These are phyloP conservation scores for Climacteris rufus DNA, from an alignment of 2,113 vertebrate species.

Conservation along the genomic window DNA sequence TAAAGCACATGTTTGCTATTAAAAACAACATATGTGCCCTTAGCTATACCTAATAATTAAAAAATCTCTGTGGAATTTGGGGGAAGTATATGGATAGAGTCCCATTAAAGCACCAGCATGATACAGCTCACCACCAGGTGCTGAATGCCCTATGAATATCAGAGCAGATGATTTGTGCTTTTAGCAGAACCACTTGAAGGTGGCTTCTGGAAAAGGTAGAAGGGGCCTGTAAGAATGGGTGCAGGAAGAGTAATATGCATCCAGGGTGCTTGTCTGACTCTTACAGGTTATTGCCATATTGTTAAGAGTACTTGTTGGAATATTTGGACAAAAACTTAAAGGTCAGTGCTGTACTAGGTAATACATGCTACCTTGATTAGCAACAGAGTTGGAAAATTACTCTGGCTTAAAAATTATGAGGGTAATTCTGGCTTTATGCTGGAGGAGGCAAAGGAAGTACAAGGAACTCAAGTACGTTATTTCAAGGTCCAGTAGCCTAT, in stretches of 20 bases:
- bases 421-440: not conserved
- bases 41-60: not conserved
- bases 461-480: not conserved
- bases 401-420: not conserved
- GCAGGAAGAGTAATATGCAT: rapidly evolving
- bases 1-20: not conserved
- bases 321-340: not conserved
- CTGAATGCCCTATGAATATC: not conserved
- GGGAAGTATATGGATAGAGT: not conserved
- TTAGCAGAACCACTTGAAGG: not conserved
- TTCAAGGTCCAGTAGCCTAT: not conserved
- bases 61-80: not conserved
- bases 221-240: not conserved
- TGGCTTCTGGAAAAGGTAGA: not conserved
- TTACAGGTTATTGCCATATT: not conserved
- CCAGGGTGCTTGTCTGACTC: not conserved
- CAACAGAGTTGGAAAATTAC: not conserved
- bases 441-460: not conserved
- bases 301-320: not conserved
- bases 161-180: not conserved
- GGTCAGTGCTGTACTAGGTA: not conserved
- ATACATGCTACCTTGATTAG: not conserved
- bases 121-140: not conserved
- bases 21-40: not conserved
- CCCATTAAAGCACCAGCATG: not conserved